phyloP scores from a whole-genome alignment of 2,888 invertebrate genomes.

The Girardia tigrina region DNA sequence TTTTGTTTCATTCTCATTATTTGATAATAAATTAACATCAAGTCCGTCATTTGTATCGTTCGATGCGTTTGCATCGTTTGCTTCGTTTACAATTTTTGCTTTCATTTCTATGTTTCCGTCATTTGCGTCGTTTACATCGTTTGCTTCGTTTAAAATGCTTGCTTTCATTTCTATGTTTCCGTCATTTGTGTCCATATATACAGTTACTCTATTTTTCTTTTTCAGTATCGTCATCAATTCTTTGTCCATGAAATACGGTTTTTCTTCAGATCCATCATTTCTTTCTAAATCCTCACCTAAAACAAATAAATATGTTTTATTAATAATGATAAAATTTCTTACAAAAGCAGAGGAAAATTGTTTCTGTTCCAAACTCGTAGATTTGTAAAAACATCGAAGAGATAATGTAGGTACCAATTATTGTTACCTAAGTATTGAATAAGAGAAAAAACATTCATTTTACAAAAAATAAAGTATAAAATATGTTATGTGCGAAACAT shows the following conservation, averaged over 20 bases:
- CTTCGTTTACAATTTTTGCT: no score
- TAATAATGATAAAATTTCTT: constrained; percentile 32
- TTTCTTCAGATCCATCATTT: background rate
- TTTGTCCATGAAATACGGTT: constrained; percentile 19
- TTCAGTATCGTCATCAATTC: background rate
- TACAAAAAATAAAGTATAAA: no score
- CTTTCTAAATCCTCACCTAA: constrained; percentile 14
- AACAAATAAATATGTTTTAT: background rate
- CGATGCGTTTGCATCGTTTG: no score
- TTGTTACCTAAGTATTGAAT: constrained; percentile 32
- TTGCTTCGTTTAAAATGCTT: no score
- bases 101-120: no score
- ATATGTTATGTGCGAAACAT: no score
- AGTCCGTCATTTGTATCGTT: no score
- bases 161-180: no score
- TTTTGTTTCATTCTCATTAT: no score
- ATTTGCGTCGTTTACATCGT: no score
- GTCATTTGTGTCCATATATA: no score
- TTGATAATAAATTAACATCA: no score
- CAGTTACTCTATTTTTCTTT: background rate
- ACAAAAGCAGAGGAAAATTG: constrained; percentile 36
- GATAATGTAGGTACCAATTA: constrained; percentile 34
- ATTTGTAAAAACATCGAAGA: constrained; percentile 34
- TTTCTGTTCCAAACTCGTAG: constrained; percentile 36
- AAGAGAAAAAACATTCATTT: background rate